A percentile compares a stretch with the other conserved stretches of the same genome.
These are phyloP conservation scores for Drosophila prolongata DNA, from an alignment of 2,888 invertebrate genomes.

Conservation along the genomic window DNA sequence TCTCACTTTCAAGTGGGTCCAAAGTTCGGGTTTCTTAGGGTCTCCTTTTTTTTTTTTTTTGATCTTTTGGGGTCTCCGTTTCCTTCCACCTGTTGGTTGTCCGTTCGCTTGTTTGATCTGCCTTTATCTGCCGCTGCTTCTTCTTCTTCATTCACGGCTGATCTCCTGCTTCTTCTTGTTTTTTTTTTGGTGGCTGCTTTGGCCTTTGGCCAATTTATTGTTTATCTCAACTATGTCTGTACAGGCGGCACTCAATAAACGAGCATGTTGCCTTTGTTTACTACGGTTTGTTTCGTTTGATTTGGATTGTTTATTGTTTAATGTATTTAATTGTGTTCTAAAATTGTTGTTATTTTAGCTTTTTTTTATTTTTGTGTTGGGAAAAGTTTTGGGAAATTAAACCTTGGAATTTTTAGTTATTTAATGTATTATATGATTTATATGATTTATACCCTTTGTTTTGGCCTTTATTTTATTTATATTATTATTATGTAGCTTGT, in stretches of 20 bases:
- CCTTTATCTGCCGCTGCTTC: slow-evolving; percentile 7
- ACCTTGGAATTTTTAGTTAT: neutral
- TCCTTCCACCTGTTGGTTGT: slow-evolving; percentile 74
- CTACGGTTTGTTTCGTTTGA: neutral
- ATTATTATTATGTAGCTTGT: neutral
- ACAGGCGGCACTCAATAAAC: slow-evolving; percentile 15
- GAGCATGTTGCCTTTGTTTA: neutral
- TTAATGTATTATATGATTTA: neutral
- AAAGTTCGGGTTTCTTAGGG: slow-evolving; percentile 12
- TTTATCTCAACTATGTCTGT: slow-evolving; percentile 62
- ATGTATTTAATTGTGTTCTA: neutral
- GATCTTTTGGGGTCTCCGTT: slow-evolving; percentile 9
- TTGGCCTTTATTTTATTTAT: neutral
- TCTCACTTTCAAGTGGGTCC: neutral
- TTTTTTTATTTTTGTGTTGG: neutral
- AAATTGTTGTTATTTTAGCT: neutral
- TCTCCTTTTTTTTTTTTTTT: neutral
- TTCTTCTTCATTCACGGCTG: slow-evolving; percentile 29
- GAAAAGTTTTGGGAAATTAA: neutral
- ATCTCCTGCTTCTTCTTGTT: slow-evolving; percentile 24
- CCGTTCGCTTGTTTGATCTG: slow-evolving; percentile 43
- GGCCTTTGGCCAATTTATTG: slow-evolving; percentile 67
- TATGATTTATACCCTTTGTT: no score
- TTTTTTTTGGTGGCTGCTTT: slow-evolving; percentile 15
- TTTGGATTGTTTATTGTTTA: neutral